phyloP scores from a whole-genome alignment of 2,113 vertebrate species.

The Sula dactylatra region DNA sequence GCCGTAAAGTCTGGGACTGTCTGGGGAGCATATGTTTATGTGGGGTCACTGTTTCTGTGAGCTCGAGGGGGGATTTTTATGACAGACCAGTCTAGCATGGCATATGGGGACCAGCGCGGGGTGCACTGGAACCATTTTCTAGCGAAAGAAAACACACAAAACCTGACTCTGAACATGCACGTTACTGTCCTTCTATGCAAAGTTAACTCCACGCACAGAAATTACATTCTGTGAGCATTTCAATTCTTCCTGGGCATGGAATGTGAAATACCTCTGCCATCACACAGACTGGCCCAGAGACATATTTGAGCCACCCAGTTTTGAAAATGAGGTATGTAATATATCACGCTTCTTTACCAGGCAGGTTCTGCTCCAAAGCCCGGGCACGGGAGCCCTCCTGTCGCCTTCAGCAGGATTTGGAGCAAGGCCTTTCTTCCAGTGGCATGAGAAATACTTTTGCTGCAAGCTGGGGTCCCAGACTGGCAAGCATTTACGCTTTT shows the following conservation, averaged over 20 bases:
- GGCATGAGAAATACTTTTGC: not conserved
- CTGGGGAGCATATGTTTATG: conserved; percentile 48
- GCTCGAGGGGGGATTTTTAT: not conserved
- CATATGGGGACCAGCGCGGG: conserved; percentile 27
- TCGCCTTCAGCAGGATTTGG: not conserved
- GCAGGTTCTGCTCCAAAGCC: not conserved
- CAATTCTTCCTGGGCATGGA: fast-evolving
- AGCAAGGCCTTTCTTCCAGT: not conserved
- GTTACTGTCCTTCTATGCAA: fast-evolving
- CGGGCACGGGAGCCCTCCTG: not conserved
- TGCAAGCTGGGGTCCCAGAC: not conserved
- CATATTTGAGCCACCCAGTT: not conserved
- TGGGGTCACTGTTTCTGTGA: conserved; percentile 1
- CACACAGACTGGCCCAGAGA: not conserved
- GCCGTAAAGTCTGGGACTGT: conserved; percentile 8
- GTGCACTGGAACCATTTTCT: not conserved
- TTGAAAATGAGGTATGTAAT: not conserved
- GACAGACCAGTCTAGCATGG: conserved; percentile 15
- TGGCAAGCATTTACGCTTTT: not conserved
- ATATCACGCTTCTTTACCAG: not conserved
- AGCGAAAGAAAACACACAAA: not conserved
- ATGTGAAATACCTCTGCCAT: not conserved
- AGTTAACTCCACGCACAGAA: not conserved
- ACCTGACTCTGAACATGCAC: not conserved
- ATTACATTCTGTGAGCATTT: not conserved